Percentiles rank a stretch among this genome's conserved stretches.
These are phyloP conservation scores for Pseudocheirus occidentalis DNA, from an alignment of 2,797 vertebrate genomes.

Conservation along the genomic window DNA sequence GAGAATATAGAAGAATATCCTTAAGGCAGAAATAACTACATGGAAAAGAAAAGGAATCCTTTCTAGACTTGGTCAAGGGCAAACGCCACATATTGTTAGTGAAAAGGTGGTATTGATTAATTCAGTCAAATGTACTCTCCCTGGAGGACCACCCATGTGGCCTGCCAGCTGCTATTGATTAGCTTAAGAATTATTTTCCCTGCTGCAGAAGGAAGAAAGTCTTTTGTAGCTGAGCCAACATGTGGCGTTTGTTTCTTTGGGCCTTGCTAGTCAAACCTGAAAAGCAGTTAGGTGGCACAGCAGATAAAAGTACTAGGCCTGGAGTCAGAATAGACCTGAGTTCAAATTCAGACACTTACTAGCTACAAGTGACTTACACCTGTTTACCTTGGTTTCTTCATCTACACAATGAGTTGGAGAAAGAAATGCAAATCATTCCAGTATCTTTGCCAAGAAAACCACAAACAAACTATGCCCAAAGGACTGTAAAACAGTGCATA, in stretches of 20 bases:
- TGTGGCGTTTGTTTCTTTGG: not conserved
- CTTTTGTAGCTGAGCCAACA: not conserved
- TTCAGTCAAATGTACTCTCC: not conserved
- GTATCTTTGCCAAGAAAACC: not conserved
- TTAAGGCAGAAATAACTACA: not conserved
- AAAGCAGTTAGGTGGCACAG: not conserved
- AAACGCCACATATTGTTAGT: not conserved
- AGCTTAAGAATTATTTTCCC: not conserved
- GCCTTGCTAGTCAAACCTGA: not conserved
- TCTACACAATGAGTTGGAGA: not conserved
- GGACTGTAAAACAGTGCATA: not conserved
- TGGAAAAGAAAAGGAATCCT: not conserved
- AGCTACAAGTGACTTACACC: not conserved
- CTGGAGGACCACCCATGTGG: not conserved
- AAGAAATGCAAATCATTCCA: not conserved
- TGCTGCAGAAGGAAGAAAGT: not conserved
- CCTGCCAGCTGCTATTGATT: slow-evolving; percentile 26
- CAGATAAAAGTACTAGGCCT: not conserved
- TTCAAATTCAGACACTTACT: not conserved
- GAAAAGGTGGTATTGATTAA: not conserved
- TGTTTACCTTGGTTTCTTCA: not conserved
- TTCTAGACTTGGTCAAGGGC: not conserved
- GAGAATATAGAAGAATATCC: not conserved
- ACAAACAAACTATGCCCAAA: not conserved
- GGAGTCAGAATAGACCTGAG: not conserved